phyloP scores from a whole-genome alignment of 2,113 vertebrate genomes.

The Turnix velox region DNA sequence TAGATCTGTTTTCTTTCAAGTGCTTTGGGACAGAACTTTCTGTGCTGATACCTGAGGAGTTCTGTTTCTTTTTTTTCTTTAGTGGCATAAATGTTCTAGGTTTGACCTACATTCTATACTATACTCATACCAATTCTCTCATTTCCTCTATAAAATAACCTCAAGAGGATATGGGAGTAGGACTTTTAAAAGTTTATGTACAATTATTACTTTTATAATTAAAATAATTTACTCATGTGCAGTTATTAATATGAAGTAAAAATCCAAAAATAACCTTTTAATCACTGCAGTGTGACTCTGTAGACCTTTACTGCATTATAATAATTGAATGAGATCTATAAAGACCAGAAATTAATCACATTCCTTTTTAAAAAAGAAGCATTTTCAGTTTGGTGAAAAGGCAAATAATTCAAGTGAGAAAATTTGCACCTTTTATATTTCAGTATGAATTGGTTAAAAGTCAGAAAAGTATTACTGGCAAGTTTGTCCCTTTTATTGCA shows the following conservation, averaged over 20 bases:
- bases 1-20: no score
- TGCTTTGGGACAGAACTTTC: background rate
- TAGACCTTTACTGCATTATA: background rate
- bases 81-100: background rate
- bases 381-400: background rate
- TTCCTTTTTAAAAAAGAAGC: background rate
- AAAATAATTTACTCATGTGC: background rate
- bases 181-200: background rate
- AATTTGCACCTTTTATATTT: background rate
- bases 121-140: background rate
- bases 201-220: slow-evolving; percentile 8
- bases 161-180: background rate
- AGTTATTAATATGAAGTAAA: slow-evolving; percentile 4
- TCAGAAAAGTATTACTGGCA: background rate
- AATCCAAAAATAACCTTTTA: background rate
- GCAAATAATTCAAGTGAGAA: background rate
- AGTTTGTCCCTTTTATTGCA: background rate
- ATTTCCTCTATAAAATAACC: background rate
- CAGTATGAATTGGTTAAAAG: background rate
- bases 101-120: background rate
- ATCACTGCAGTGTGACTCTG: background rate
- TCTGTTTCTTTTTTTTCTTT: background rate
- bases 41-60: background rate
- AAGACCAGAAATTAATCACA: background rate
- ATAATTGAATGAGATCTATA: background rate